Evolutionary conservation across 2,113 vertebrate species (phyloP).

Genomic region (Ochotona curzoniae): DNA sequence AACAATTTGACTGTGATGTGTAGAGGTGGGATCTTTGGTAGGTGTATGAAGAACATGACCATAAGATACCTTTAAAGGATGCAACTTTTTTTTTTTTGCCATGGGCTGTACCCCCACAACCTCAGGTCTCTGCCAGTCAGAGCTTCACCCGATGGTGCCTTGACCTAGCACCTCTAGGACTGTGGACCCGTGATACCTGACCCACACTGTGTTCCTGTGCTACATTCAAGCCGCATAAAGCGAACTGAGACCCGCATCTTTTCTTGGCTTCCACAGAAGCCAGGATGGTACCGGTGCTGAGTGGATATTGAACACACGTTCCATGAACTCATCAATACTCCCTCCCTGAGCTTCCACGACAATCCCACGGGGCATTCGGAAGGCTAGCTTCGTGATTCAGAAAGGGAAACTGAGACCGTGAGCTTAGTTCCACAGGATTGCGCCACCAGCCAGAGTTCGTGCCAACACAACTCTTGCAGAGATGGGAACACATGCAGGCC

Average conservation of each 20-base stretch:
- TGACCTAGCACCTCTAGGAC: no score
- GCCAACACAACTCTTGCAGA: neutral
- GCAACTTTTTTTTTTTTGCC: no score
- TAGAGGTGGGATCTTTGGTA: no score
- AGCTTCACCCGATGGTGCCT: no score
- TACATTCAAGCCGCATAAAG: no score
- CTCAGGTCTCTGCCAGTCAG: no score
- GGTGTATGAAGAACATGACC: no score
- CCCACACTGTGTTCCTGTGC: no score
- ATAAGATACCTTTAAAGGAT: no score
- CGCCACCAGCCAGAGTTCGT: neutral
- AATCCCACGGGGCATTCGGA: neutral
- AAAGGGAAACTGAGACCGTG: neutral
- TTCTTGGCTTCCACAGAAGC: neutral
- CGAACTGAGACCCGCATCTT: neutral
- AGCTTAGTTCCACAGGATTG: conserved; percentile 12
- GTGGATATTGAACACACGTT: neutral
- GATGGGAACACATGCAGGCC: neutral
- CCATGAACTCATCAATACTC: conserved; percentile 2
- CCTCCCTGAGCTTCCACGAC: neutral
- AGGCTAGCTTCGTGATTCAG: conserved; percentile 13
- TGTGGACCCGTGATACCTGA: no score
- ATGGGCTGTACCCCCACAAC: no score
- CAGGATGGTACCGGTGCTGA: neutral
- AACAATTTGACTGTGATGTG: no score